A percentile compares a stretch with the other conserved stretches of the same genome.
These are phyloP conservation scores for Ancistrus triradiatus DNA, from an alignment of 2,113 vertebrate genomes.

Conservation along the genomic window DNA sequence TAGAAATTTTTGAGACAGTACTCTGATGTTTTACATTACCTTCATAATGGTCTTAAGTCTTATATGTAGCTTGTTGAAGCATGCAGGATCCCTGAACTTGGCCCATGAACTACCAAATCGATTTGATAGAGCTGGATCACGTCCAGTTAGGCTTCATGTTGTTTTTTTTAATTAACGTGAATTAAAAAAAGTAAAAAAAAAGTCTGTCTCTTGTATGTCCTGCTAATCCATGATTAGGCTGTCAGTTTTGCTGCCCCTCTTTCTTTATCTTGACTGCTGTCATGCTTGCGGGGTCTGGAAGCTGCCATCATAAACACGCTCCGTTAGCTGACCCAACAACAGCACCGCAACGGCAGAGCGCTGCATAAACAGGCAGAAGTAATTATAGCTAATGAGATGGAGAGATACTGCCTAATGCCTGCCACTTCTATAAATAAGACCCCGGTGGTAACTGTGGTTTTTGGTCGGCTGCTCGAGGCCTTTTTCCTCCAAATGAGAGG, in stretches of 20 bases:
- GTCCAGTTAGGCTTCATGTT: too few species aligned
- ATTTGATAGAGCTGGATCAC: too few species aligned
- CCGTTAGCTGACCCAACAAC: conserved; percentile 10
- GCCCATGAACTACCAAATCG: too few species aligned
- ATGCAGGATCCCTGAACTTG: too few species aligned
- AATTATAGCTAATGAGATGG: conserved; percentile 38
- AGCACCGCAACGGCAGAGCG: conserved; percentile 5
- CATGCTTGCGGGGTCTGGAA: conserved; percentile 4
- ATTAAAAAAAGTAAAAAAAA: too few species aligned
- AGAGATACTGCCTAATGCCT: conserved; percentile 31
- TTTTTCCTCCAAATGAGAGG: background rate
- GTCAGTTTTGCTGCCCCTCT: background rate
- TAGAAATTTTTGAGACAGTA: too few species aligned
- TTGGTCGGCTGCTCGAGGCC: background rate
- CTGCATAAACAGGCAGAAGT: conserved; percentile 3
- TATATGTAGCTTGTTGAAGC: too few species aligned
- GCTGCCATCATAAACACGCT: background rate
- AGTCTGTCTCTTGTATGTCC: too few species aligned
- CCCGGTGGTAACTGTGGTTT: conserved; percentile 3
- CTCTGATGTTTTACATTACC: too few species aligned
- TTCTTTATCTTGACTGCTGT: background rate
- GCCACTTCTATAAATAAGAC: conserved; percentile 36
- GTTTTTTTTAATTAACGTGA: too few species aligned
- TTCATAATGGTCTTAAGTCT: too few species aligned
- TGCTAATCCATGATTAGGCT: too few species aligned